These are phyloP conservation scores for Periophthalmus magnuspinnatus DNA, from an alignment of 2,797 vertebrate genomes.

Conservation along the genomic window DNA sequence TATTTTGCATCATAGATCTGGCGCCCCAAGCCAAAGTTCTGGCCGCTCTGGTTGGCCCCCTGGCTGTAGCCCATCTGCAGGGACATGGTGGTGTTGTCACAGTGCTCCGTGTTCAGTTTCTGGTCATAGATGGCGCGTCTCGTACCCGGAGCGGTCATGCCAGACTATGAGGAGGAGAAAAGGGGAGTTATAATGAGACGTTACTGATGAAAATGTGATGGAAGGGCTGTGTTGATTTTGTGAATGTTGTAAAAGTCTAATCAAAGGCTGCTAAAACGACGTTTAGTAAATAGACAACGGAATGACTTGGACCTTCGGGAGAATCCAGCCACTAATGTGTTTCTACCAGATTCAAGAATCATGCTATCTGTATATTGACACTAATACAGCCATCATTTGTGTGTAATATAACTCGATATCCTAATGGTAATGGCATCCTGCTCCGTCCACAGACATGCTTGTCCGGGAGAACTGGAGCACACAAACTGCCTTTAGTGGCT, in stretches of 20 bases:
- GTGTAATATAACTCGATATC: background rate
- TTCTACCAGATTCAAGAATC: too few relatives aligned
- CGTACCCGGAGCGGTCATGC: conserved; percentile 93
- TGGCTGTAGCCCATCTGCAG: conserved; percentile 94
- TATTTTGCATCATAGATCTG: conserved; percentile 95
- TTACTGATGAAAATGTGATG: too few relatives aligned
- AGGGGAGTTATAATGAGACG: background rate
- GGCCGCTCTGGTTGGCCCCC: conserved; percentile 90
- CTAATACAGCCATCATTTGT: background rate
- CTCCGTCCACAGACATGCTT: background rate
- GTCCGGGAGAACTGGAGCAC: background rate
- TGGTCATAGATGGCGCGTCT: conserved; percentile 91
- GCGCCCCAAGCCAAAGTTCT: conserved; percentile 88
- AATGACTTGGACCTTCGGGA: too few relatives aligned
- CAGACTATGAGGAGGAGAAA: conserved; percentile 75
- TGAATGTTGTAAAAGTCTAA: too few relatives aligned
- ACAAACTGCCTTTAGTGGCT: background rate
- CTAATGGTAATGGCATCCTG: background rate
- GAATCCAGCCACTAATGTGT: too few relatives aligned
- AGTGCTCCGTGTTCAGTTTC: conserved; percentile 89
- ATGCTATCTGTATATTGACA: too few relatives aligned
- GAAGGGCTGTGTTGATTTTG: too few relatives aligned
- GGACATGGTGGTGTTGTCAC: conserved; percentile 93
- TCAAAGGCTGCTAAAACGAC: too few relatives aligned
- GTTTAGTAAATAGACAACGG: too few relatives aligned